Base-by-base conservation (phyloP, 2,113 vertebrate genomes). In the Sapayoa aenigma region DNA sequence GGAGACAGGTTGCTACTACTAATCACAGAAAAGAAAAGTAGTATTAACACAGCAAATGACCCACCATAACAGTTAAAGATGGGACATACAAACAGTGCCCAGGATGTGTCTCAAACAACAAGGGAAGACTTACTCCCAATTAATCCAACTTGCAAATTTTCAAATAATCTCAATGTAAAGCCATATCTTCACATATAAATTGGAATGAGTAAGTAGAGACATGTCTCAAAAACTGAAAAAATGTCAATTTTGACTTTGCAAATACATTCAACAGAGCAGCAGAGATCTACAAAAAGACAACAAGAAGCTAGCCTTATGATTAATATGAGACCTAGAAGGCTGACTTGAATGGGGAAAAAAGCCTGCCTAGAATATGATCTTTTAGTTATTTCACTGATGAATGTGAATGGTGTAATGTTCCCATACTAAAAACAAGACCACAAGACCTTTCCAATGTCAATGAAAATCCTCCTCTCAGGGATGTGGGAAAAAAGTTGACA, bases 401-500 rank as follows among this genome's bases (percentile, higher is more conserved):
- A 55, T 2, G 1, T 46, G 13, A n/a, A 47, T 0, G 0, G 19
- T 14, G 23, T 9, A 56, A 21, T 13, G 3, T 9, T 87, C 46
- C 31, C 3, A 1, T 37, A 81, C 14, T 23, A 81, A n/a, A n/a
- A n/a, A n/a, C n/a, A n/a, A n/a, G n/a, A 47, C 7, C 18, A 69
- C 13, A 33, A 56, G 37, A 56, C 24, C 24, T 73, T 76, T 73
- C 14, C 20, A 9, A 55, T 1, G 1, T 44, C 8, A 11, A 59
- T 65, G 44, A 68, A 82, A 75, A 47, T 33, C 9, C 27, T 73
- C 25, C 19, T 80, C 37, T 73, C 6, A 31, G 20, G 7, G 9
- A 82, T 9, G 6, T 33, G 22, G 18, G 12, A 69, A 84, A 52
- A 58, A 66, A 63, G 39, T 16, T 16, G 30, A n/a, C 12, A 39